Conservation (phyloP, 1,140 invertebrate species). For the Oedothorax gibbosus region DNA sequence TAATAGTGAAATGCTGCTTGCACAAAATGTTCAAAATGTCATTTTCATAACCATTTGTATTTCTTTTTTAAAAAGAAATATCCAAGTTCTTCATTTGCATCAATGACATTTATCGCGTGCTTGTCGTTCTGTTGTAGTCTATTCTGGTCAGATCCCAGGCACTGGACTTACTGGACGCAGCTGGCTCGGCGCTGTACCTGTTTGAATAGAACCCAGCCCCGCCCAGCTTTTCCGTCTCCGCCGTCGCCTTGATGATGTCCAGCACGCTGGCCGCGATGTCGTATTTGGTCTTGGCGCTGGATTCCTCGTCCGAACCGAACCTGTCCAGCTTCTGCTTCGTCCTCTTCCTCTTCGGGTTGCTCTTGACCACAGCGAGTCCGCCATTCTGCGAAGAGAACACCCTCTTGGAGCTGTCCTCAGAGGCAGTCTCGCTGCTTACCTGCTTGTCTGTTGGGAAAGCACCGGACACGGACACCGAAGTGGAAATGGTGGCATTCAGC, state of each 20-base stretch:
- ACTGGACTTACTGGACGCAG: constrained; percentile 9
- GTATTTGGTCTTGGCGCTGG: constrained; percentile 38
- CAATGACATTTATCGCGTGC: no score
- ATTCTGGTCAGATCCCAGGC: constrained; percentile 1
- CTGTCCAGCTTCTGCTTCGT: neutral
- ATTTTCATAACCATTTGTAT: neutral
- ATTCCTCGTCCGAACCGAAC: neutral
- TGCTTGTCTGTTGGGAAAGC: constrained; percentile 3
- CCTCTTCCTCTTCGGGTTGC: constrained; percentile 29
- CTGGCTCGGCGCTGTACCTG: neutral
- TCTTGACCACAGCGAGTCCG: constrained; percentile 28
- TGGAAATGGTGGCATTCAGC: constrained; percentile 49
- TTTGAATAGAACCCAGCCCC: constrained; percentile 31
- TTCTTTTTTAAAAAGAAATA: neutral
- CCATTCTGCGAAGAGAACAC: constrained; percentile 51
- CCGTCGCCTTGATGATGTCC: constrained; percentile 54
- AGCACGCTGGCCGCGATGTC: constrained; percentile 52
- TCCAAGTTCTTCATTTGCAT: neutral
- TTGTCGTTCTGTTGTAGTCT: neutral
- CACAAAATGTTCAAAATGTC: no score
- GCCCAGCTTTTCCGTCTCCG: constrained; percentile 29
- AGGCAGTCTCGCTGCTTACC: neutral
- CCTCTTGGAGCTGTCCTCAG: constrained; percentile 39
- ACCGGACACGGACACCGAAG: constrained; percentile 46
- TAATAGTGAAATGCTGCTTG: no score